Base-by-base conservation (phyloP, 92 coral and sea anemone species). In the Galaxea fascicularis region DNA sequence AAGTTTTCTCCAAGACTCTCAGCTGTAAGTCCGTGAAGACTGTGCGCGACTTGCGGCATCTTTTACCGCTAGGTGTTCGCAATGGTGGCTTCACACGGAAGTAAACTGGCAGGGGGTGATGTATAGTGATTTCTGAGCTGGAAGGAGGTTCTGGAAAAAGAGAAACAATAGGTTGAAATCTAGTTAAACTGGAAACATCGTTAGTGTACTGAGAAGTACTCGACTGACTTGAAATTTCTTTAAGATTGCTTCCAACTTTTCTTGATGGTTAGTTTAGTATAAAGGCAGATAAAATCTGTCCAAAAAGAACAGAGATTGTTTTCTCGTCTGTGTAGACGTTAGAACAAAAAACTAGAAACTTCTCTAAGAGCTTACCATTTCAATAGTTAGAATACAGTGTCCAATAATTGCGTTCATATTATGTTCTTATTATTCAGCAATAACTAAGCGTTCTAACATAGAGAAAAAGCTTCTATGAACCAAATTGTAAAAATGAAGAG, bases 21-120 rank as follows among this genome's bases (percentile, higher is more conserved):
- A 97, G 88, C 73, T 97, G 99, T 76, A 97, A 85, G 76, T 97
- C 99, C 14, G 99, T 94, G 89, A 97, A 97, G 29, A 97, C 99
- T 8, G 99, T 97, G 49, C 99, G 93, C 14, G 99, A 97, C 79
- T 97, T 97, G 7, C 99, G 94, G 69, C 99, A 97, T 28, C 98
- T 85, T 68, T 95, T 87, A 4, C 99, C 99, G 87, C 98, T 94
- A 1, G 99, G 97, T 12, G 99, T 94, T 29, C 99, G 93, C 12
- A 93, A 69, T 28, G 95, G 90, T 31, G 99, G 99, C 81, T 97
- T 97, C 58, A 97, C 99, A 27, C 99, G 95, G 84, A 97, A 97
- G 82, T 97, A 97, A 35, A 97, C 99, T 1, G 99, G 99, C 2
- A 97, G 87, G 8, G 92, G 82, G 79, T 89, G 82, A 81, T 89